Conservation (phyloP, 2,113 vertebrate genomes). For the Salvator merianae region DNA sequence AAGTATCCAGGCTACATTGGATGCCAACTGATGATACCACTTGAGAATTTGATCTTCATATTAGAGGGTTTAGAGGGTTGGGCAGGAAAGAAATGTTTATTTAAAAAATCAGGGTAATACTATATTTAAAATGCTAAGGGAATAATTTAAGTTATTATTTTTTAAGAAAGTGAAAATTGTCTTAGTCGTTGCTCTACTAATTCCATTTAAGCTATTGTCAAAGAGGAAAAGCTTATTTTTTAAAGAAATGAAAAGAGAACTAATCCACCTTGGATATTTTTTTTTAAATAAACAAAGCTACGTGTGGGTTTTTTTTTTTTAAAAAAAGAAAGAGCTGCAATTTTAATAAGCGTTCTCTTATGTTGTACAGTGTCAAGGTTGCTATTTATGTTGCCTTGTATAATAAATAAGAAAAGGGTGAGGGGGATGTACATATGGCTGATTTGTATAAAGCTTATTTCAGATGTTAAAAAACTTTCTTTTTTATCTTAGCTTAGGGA, state of each 20-base stretch:
- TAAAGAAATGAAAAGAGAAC: conserved; percentile 9
- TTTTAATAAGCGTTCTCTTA: conserved; percentile 55
- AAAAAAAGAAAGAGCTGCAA: conserved; percentile 44
- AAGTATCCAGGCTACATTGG: background rate
- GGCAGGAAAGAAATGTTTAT: conserved; percentile 45
- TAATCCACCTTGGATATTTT: conserved; percentile 55
- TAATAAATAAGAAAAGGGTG: conserved; percentile 51
- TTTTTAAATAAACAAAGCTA: conserved; percentile 59
- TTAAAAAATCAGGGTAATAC: conserved; percentile 27
- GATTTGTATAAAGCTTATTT: conserved; percentile 62
- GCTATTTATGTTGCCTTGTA: conserved; percentile 72
- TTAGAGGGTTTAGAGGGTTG: background rate
- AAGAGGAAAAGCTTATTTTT: conserved; percentile 48
- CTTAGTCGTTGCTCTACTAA: conserved; percentile 37
- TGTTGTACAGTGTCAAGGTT: conserved; percentile 65
- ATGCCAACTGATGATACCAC: background rate
- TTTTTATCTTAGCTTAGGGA: background rate
- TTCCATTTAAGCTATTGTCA: conserved; percentile 13
- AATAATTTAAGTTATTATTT: conserved; percentile 64
- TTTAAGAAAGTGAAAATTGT: background rate
- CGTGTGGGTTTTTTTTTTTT: conserved; percentile 66
- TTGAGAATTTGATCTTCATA: conserved; percentile 6
- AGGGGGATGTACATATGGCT: conserved; percentile 62
- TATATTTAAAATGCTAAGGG: conserved; percentile 56
- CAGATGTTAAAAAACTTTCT: conserved; percentile 40